A percentile compares a stretch with the other conserved stretches of the same genome.
Conservation (phyloP, 2,888 invertebrate genomes). For the Desoria tigrina region DNA sequence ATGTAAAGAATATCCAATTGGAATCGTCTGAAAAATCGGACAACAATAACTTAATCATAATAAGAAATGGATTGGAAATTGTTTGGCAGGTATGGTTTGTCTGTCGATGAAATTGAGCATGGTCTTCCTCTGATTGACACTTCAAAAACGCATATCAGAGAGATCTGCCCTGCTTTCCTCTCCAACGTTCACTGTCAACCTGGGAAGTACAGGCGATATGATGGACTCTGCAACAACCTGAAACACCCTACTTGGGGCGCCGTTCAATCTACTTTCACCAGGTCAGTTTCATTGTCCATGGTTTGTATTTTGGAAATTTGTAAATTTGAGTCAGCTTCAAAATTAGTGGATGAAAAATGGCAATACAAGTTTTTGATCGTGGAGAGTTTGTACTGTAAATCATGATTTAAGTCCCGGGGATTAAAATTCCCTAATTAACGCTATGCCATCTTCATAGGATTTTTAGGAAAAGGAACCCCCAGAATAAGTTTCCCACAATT, state of each 20-base stretch:
- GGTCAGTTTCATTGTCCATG: slow-evolving; percentile 63
- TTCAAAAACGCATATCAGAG: slow-evolving; percentile 79
- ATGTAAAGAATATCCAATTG: too few relatives aligned
- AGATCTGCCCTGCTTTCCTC: slow-evolving; percentile 83
- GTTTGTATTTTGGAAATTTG: slow-evolving; percentile 58
- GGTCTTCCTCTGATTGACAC: slow-evolving; percentile 84
- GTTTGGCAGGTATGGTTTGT: slow-evolving; percentile 71
- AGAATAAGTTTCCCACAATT: too few relatives aligned
- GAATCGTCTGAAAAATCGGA: not conserved
- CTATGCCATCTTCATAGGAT: too few relatives aligned
- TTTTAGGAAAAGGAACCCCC: too few relatives aligned
- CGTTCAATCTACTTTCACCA: slow-evolving; percentile 78
- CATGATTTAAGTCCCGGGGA: too few relatives aligned
- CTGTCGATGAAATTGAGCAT: slow-evolving; percentile 83
- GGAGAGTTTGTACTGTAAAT: too few relatives aligned
- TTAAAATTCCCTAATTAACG: too few relatives aligned
- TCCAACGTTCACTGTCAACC: slow-evolving; percentile 84
- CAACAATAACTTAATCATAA: not conserved
- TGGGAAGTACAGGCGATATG: slow-evolving; percentile 81
- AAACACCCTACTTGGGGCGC: slow-evolving; percentile 89
- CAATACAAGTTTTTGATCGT: too few relatives aligned
- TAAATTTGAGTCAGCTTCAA: too few relatives aligned
- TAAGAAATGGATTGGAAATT: slow-evolving; percentile 20
- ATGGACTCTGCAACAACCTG: slow-evolving; percentile 86
- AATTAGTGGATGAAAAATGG: too few relatives aligned